A percentile compares a stretch with the other conserved stretches of the same genome.
These are phyloP conservation scores for Zygogramma bicolorata DNA, from an alignment of 2,888 invertebrate species.

Conservation along the genomic window DNA sequence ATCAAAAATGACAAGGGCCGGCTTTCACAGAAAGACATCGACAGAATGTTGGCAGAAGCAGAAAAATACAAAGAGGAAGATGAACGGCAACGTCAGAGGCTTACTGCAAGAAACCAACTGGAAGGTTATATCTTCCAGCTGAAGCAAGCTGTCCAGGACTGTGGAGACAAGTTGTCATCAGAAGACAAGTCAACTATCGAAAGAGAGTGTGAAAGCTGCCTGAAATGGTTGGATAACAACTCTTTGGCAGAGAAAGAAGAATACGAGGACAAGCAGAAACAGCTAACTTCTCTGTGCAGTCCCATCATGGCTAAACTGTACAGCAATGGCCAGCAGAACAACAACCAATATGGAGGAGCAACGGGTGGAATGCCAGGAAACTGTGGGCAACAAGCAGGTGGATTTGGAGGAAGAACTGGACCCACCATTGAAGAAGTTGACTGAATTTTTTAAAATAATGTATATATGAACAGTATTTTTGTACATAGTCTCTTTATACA, in stretches of 20 bases:
- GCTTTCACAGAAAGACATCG: conserved; percentile 84
- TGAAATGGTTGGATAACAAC: conserved; percentile 78
- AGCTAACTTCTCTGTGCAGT: conserved; percentile 66
- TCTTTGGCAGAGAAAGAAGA: conserved; percentile 76
- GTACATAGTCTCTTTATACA: neutral
- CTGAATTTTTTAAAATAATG: conserved; percentile 2
- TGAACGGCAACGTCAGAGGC: conserved; percentile 75
- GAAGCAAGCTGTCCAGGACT: conserved; percentile 76
- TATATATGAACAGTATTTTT: neutral
- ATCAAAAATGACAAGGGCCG: conserved; percentile 88
- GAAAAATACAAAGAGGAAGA: conserved; percentile 81
- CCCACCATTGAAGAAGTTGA: conserved; percentile 40
- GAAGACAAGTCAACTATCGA: conserved; percentile 73
- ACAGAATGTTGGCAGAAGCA: conserved; percentile 82
- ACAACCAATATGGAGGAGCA: conserved; percentile 28
- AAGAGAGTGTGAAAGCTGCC: conserved; percentile 70
- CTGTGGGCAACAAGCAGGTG: no score
- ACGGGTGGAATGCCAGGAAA: conserved; percentile 49
- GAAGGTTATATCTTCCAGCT: conserved; percentile 78
- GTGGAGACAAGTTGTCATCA: conserved; percentile 73
- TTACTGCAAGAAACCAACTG: conserved; percentile 78
- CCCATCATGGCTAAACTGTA: conserved; percentile 74
- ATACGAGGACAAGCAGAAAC: conserved; percentile 73
- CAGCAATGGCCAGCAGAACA: conserved; percentile 46
- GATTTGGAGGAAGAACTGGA: conserved; percentile 27